Conservation (phyloP, 2,888 invertebrate species). For the Actias luna region DNA sequence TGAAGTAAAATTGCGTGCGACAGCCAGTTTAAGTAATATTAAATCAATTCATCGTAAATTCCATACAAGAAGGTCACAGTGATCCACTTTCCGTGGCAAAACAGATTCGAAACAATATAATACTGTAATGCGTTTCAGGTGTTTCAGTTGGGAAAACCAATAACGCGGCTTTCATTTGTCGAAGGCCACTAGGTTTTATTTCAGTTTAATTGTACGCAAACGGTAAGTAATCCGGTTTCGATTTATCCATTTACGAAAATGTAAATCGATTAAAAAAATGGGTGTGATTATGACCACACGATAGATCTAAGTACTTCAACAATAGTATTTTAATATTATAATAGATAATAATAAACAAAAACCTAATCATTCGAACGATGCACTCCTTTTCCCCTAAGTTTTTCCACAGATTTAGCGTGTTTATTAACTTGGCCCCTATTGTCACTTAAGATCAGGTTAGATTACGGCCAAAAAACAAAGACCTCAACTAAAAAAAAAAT, state of each 20-base stretch:
- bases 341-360: no score
- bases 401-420: not conserved
- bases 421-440: no score
- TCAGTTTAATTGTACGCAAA: not conserved
- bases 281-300: no score
- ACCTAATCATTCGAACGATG: no score
- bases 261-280: no score
- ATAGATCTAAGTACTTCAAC: no score
- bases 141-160: conserved; percentile 4
- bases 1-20: no score
- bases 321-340: no score
- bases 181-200: not conserved
- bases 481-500: no score
- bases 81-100: conserved; percentile 3
- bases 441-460: no score
- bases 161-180: not conserved
- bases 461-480: no score
- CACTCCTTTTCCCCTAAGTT: not conserved
- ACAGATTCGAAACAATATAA: not conserved
- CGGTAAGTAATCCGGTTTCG: not conserved
- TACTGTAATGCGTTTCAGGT: conserved; percentile 6
- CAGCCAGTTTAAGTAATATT: not conserved
- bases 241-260: not conserved
- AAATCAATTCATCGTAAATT: not conserved
- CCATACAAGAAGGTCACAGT: not conserved